phyloP scores from a whole-genome alignment of 2,113 vertebrate genomes.

The Willisornis vidua region DNA sequence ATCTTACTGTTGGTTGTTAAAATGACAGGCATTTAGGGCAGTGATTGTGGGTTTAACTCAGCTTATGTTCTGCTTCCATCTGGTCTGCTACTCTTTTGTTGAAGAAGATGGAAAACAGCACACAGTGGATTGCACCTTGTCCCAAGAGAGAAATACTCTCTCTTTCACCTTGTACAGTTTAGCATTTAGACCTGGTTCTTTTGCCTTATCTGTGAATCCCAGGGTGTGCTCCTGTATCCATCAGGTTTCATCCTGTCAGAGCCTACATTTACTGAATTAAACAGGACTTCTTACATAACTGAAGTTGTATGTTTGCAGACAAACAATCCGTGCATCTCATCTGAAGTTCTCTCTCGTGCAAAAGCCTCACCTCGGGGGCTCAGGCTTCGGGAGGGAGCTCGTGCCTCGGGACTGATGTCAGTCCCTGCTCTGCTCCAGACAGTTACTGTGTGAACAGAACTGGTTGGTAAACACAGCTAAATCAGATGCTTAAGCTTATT shows the following conservation, averaged over 20 bases:
- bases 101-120: background rate
- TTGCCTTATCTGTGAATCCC: background rate
- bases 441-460: background rate
- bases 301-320: background rate
- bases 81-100: background rate
- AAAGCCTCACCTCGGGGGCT: background rate
- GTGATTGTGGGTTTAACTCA: background rate
- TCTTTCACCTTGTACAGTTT: background rate
- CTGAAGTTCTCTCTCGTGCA: background rate
- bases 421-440: background rate
- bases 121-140: background rate
- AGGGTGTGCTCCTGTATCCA: background rate
- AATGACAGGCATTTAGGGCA: slow-evolving; percentile 28
- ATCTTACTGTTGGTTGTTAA: background rate
- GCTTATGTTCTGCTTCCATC: slow-evolving; percentile 37
- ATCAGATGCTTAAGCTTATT: background rate
- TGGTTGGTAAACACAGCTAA: accelerated
- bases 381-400: background rate
- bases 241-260: background rate
- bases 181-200: background rate
- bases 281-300: background rate
- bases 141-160: background rate
- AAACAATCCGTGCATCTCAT: background rate
- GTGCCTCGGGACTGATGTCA: background rate
- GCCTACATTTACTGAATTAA: background rate